Conservation (phyloP, 2,113 vertebrate genomes). For the Varanus komodoensis region DNA sequence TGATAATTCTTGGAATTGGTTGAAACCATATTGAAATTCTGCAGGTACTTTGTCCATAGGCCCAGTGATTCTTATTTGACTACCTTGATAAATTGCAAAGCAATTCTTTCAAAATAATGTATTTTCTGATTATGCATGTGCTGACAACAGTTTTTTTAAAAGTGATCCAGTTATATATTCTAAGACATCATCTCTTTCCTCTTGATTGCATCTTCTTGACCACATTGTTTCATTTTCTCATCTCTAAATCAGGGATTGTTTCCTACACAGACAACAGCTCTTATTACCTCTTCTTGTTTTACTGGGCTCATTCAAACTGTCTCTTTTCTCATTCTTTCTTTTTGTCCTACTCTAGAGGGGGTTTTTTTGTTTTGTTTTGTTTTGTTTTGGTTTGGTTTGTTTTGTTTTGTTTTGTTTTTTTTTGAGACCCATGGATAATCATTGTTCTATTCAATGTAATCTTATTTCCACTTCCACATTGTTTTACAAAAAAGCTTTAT, state of each 20-base stretch:
- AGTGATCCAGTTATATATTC: background rate
- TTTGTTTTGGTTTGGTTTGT: too few species aligned
- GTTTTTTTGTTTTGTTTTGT: background rate
- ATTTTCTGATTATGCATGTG: constrained; percentile 1
- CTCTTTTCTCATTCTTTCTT: background rate
- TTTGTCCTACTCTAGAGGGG: background rate
- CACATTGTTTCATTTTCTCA: background rate
- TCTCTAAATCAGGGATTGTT: background rate
- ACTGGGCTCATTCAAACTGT: background rate
- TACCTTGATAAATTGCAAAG: background rate
- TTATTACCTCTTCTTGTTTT: background rate
- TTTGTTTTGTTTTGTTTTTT: background rate
- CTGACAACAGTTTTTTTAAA: background rate
- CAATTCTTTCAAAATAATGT: constrained; percentile 4
- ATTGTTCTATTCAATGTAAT: background rate
- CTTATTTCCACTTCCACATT: background rate
- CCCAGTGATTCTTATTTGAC: background rate
- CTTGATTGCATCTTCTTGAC: background rate
- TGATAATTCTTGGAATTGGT: background rate
- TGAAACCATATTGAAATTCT: background rate
- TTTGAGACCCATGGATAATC: background rate
- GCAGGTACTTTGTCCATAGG: background rate
- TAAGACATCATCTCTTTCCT: background rate
- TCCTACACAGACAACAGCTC: background rate
- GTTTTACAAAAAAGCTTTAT: constrained; percentile 16